Conservation (phyloP, 2,797 vertebrate genomes). For the Sus cebifrons region DNA sequence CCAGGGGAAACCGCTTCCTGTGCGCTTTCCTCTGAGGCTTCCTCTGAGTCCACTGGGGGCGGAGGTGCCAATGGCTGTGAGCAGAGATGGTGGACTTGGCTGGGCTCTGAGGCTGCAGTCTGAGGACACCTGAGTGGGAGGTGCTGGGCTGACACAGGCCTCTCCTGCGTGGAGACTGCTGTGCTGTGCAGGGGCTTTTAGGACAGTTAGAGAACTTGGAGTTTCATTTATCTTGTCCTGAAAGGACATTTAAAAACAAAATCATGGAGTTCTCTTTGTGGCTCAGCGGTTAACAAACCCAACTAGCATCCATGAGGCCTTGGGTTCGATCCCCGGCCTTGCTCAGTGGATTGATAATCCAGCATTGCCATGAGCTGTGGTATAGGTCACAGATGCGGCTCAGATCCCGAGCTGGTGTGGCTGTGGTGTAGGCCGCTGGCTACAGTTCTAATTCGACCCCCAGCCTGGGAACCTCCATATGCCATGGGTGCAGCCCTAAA, state of each 20-base stretch:
- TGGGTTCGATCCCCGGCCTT: no score
- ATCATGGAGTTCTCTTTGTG: neutral
- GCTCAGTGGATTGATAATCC: no score
- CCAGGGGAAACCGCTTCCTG: neutral
- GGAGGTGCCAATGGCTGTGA: neutral
- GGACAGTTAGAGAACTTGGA: neutral
- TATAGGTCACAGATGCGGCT: no score
- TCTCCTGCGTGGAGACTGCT: neutral
- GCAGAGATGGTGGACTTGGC: neutral
- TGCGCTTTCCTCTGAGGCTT: neutral
- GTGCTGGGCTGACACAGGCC: neutral
- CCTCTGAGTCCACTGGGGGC: neutral
- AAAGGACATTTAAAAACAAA: neutral
- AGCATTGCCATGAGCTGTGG: no score
- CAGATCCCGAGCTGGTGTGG: no score
- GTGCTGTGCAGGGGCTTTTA: neutral
- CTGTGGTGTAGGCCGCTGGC: no score
- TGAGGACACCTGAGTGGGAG: neutral
- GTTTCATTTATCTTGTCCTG: neutral
- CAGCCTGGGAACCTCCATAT: no score
- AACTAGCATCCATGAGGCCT: no score
- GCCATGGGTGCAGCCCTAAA: no score
- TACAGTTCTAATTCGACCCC: no score
- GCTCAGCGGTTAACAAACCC: no score
- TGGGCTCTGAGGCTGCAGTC: neutral